Base-by-base conservation (phyloP, 2,113 vertebrate species). In the Phycodurus eques region DNA sequence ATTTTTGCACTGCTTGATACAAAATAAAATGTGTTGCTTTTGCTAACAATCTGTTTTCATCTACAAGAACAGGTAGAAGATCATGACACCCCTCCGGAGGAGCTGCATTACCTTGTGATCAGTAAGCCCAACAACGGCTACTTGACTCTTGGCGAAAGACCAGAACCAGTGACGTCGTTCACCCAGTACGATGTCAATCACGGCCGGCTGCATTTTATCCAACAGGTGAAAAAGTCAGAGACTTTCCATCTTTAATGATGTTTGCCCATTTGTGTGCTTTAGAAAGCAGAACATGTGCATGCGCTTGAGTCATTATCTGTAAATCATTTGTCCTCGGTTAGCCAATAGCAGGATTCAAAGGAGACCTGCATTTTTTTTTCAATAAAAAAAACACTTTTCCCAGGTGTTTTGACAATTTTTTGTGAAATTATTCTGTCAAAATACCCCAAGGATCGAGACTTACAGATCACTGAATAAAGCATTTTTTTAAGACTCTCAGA, bases 121-220 rank as follows among this genome's bases (percentile, higher is more conserved):
- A 92, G 88, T 51, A 85, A 88, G 1, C 95, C 95, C 7, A 94
- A 81, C 80, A 96, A 96, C 53, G 95, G 96, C 46, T 94, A 94
- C 81, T 87, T 98, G 77, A 92, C 93, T 2, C 82, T 94, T 80
- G 88, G 88, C 63, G 83, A 90, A 54, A 86, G 88, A 72, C 88
- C 90, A 1, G 93, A 91, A 43, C 85, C 93, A 8, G 76, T 94
- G 76, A 86, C 89, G n/a, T 85, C 92, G 22, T 97, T 98, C 84
- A 95, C 96, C 22, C 95, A 97, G 86, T 94, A 94, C 1, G 92
- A 96, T 66, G 71, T 95, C n/a, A 93, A 96, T 79, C 82, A 80
- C 15, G 90, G 87, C 64, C 77, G 87, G 33, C 78, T 96, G 61
- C 94, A 94, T 88, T 98, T 97, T 74, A 88, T 91, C 43, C 94